Percentiles rank a stretch among this genome's conserved stretches.
Conservation (phyloP, 2,113 vertebrate genomes). For the Carassius auratus region DNA sequence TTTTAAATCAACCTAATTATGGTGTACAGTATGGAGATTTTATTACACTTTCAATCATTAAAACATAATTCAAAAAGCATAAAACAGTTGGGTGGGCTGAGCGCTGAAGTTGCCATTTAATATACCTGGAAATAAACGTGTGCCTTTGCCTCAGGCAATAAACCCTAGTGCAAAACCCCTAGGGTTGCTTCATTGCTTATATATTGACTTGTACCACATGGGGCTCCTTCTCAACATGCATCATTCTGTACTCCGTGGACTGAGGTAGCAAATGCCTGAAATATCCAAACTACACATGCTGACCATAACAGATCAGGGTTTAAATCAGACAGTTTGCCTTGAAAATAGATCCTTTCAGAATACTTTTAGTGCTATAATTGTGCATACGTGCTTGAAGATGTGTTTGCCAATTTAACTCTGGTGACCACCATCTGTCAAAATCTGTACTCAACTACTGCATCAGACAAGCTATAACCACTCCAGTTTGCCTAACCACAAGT, state of each 20-base stretch:
- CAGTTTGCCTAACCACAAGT: conserved; percentile 5
- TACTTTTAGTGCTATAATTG: neutral
- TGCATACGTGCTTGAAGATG: neutral
- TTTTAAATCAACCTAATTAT: conserved; percentile 39
- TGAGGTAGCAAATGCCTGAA: conserved; percentile 8
- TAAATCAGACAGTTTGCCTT: neutral
- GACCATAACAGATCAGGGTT: neutral
- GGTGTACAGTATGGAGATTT: conserved; percentile 32
- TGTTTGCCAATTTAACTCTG: neutral
- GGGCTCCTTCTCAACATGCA: conserved; percentile 38
- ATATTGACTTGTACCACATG: conserved; percentile 33
- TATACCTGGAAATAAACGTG: conserved; percentile 38
- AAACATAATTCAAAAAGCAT: conserved; percentile 39
- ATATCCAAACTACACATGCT: conserved; percentile 15
- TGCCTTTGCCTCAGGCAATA: conserved; percentile 39
- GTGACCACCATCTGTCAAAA: conserved; percentile 25
- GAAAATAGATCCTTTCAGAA: neutral
- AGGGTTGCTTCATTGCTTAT: conserved; percentile 23
- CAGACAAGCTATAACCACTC: neutral
- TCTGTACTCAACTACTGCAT: neutral
- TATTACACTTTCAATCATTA: conserved; percentile 21
- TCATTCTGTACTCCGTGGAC: conserved; percentile 13
- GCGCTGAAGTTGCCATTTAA: neutral
- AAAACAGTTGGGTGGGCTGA: conserved; percentile 11
- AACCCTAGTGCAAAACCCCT: conserved; percentile 28